A percentile compares a stretch with the other conserved stretches of the same genome.
phyloP scores from a whole-genome alignment of 2,888 invertebrate genomes.

The Sturmia bella region DNA sequence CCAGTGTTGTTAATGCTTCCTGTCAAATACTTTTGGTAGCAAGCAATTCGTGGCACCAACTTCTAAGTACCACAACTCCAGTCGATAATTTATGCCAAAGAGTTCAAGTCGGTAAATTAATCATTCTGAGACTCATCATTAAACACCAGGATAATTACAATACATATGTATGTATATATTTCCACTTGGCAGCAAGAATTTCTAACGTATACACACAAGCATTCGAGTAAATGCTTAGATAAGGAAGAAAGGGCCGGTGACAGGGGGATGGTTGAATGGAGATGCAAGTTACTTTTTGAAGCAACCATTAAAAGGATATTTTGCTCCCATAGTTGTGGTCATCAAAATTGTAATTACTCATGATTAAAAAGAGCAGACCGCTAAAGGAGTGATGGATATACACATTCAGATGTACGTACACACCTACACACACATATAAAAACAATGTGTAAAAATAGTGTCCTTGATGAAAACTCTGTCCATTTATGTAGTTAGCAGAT shows the following conservation, averaged over 20 bases:
- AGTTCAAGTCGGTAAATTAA: conserved; percentile 49
- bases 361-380: conserved; percentile 60
- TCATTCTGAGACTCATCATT: conserved; percentile 62
- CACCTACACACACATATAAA: not conserved
- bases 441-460: conserved; percentile 12
- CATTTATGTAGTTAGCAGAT: conserved; percentile 60
- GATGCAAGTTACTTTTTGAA: not conserved
- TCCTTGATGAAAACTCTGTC: conserved; percentile 66
- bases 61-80: not conserved
- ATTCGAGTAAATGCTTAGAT: not conserved
- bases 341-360: conserved; percentile 63
- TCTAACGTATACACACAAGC: not conserved
- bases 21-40: conserved; percentile 12
- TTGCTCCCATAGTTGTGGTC: conserved; percentile 27
- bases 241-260: not conserved
- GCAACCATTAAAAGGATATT: conserved; percentile 29
- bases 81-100: conserved; percentile 12
- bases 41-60: conserved; percentile 3
- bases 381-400: conserved; percentile 28
- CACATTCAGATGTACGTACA: not conserved
- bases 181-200: not conserved
- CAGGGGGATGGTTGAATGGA: not conserved
- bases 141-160: conserved; percentile 58
- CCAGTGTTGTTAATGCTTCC: not conserved
- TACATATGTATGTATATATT: conserved; percentile 2